Base-by-base conservation (phyloP, 2,888 invertebrate species). In the Teinopalpus imperialis region DNA sequence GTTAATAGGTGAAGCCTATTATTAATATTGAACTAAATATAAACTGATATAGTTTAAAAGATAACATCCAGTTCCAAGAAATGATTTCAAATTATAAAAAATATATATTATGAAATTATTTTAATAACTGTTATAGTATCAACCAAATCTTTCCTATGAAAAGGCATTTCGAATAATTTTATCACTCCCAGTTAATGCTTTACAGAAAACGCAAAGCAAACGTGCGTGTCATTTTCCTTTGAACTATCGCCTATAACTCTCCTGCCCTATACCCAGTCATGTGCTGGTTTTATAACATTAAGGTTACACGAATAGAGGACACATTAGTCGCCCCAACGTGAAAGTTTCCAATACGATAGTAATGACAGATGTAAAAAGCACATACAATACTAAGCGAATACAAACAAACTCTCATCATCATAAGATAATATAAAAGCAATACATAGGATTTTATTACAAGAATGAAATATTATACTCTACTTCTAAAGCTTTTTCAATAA, bases 311-410 rank as follows among this genome's bases (percentile, higher is more conserved):
- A 16, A 45, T 27, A 20, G 32, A 10, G 45, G 44, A n/a, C 32
- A 20, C 32, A 32, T 20, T 27, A 34, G 39, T 27, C 16, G 32
- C 39, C 39, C 34, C 20, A 43, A 34, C 26, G 39, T 45, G 45
- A 45, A 45, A 45, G 32, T 45, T 45, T 32, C 27, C 45, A 32
- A 39, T 32, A 45, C 32, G 18, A 26, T 14, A 23, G 44, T 44
- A 39, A 44, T 45, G 45, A 40, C 27, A 40, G 39, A 39, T 16
- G 39, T 13, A 34, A 45, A 34, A 45, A 39, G 27, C 30, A 30
- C 6, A 14, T 34, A 21, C 21, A 14, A 43, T 43, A 29, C 27
- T 13, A 21, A 27, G 27, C 12, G 13, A 32, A 27, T 20, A 20
- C 42, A 20, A 21, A 26, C 26, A 34, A 12, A 39, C 8, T 12